Evolutionary conservation across 2,797 vertebrate species (phyloP), one percentile per base, ranked within the genome.

Genomic region (Trichosurus vulpecula): DNA sequence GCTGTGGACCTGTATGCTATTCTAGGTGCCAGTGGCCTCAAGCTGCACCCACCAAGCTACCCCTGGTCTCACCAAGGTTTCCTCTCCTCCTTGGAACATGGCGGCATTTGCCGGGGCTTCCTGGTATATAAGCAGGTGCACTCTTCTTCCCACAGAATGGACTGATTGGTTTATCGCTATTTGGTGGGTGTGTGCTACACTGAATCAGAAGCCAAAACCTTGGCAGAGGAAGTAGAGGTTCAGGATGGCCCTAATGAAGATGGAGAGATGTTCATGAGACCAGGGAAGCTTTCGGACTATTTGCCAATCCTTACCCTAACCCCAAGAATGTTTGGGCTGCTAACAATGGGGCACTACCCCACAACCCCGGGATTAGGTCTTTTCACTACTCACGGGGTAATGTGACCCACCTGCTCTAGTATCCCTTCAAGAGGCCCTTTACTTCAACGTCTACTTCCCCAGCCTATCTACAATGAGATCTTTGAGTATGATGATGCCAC

Each of bases 121-220:
- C 98, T 99, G 98, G 99, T 99, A 8, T 99, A 99, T 96, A 99
- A 99, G 98, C 99, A 99, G 98, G 99, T 99, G 95, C 99, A 99
- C 91, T 98, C 99, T 0, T 99, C 99, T 92, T 99, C 99, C 96
- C 99, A 99, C 98, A 99, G 99, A 98, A 99, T 99, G 99, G 99
- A 99, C 96, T 99, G 99, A 94, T 51, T 99, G 98, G 99, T 99
- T 93, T 99, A 99, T 98, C 99, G 99, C 95, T 99, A 99, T 94
- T 98, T 99, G 95, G 98, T 99, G 22, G 99, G 99, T 3, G 99
- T 99, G 57, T 99, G 99, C 0, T 99, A 99, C 99, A 99, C 99
- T 0, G 99, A 99, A 98, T 98, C 96, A 0, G 99, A 99, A 97
- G 99, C 98, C 4, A 99, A 99, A 97, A 93, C 97, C 1, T 95